A percentile compares a stretch with the other conserved stretches of the same genome.
Conservation (phyloP, 2,888 invertebrate genomes). For the Miltochrista miniata region DNA sequence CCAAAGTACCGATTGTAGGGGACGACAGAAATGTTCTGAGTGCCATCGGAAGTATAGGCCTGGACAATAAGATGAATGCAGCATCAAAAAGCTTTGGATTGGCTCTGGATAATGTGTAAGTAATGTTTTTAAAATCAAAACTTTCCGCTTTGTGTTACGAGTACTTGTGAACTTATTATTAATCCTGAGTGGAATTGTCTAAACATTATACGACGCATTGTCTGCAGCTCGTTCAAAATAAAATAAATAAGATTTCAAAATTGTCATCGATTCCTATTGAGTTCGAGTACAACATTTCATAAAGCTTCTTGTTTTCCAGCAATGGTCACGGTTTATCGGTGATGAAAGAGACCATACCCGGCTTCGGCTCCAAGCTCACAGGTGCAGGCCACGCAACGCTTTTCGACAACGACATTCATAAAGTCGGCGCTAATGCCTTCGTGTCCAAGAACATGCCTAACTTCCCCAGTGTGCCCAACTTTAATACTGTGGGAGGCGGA, state of each 20-base stretch:
- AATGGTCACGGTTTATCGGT: conserved; percentile 42
- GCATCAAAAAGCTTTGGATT: conserved; percentile 12
- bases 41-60: conserved; percentile 7
- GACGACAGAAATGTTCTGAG: conserved; percentile 16
- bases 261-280: too few species aligned
- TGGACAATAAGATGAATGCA: conserved; percentile 8
- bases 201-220: too few species aligned
- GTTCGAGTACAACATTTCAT: too few species aligned
- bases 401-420: conserved; percentile 33
- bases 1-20: conserved; percentile 18
- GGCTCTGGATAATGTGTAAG: conserved; percentile 17
- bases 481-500: conserved; percentile 25
- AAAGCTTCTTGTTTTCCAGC: too few species aligned
- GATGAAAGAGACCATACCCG: conserved; percentile 42
- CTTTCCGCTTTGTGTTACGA: too few species aligned
- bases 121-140: not conserved
- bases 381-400: conserved; percentile 47
- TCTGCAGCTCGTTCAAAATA: too few species aligned
- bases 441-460: conserved; percentile 22
- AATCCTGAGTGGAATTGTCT: too few species aligned
- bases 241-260: too few species aligned
- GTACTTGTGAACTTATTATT: too few species aligned
- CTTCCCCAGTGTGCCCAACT: conserved; percentile 13
- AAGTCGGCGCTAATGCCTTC: conserved; percentile 17
- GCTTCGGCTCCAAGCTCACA: conserved; percentile 46